phyloP scores from a whole-genome alignment of 2,888 invertebrate species.

The Pomacea canaliculata region DNA sequence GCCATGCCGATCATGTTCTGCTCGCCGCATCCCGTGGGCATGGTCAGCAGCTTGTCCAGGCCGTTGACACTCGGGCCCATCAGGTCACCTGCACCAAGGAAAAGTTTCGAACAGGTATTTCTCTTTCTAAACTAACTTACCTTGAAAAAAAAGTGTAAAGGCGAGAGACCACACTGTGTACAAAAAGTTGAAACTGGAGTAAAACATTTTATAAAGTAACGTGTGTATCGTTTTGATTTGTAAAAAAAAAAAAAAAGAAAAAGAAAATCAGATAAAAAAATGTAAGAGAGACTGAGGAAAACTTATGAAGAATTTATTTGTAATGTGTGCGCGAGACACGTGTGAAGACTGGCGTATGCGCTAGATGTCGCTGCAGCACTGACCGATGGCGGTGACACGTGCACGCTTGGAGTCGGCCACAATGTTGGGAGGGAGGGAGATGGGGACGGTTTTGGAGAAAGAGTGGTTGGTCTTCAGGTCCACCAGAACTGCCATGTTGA shows the following conservation, averaged over 20 bases:
- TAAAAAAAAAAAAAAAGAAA: no score
- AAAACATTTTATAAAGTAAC: no score
- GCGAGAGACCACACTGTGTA: no score
- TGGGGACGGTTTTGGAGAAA: slow-evolving; percentile 75
- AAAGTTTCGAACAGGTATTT: not conserved
- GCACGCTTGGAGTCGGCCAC: slow-evolving; percentile 78
- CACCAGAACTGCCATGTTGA: slow-evolving; percentile 51
- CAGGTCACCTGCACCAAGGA: slow-evolving; percentile 76
- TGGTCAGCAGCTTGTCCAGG: slow-evolving; percentile 80
- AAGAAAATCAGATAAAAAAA: no score
- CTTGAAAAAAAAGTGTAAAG: no score
- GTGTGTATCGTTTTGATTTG: no score
- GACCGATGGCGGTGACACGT: slow-evolving; percentile 73
- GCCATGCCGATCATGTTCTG: slow-evolving; percentile 94
- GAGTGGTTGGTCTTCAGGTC: slow-evolving; percentile 44
- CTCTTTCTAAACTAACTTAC: no score
- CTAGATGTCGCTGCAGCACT: slow-evolving; percentile 16
- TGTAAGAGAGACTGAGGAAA: no score
- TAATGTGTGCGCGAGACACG: no score
- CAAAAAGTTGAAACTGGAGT: no score
- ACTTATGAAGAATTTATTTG: no score
- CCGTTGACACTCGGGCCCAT: slow-evolving; percentile 85
- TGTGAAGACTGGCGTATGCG: no score
- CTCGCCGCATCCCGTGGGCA: slow-evolving; percentile 92
- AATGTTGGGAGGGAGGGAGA: slow-evolving; percentile 77